Base-by-base conservation (phyloP, 2,113 vertebrate genomes). In the Solenodon paradoxus region DNA sequence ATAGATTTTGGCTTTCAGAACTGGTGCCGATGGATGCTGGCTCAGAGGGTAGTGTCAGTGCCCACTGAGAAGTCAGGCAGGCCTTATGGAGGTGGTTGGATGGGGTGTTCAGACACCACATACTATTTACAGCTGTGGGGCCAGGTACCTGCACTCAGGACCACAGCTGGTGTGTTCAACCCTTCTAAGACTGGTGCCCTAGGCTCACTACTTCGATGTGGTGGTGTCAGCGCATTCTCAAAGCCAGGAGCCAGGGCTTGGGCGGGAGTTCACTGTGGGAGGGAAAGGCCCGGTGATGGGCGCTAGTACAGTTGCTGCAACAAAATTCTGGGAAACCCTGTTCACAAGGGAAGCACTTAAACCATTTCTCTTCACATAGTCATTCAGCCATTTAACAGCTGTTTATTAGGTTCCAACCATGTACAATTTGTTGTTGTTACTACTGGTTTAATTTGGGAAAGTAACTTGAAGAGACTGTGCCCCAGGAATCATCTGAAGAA, bases 301-400 rank as follows among this genome's bases (percentile, higher is more conserved):
- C 0, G 0, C 24, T 51, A 22, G 42, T 45, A 55, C 20, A 17
- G 9, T 1, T 13, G 53, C 22, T 35, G 17, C 24, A 4, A 7
- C 15, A 38, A 35, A 26, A 30, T 40, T 82, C 15, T 5, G 9
- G 26, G 35, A 26, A 6, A 12, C 10, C 10, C 3, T 12, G 2
- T 7, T 71, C 51, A 26, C 0, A 2, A 2, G 10, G 26, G 8
- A 77, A 47, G 30, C 10, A 26, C 24, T 7, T 0, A 1, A 75
- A 42, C 45, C 22, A 47, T 4, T n/a, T 51, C n/a, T 42, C 49
- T 38, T 53, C 63, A 35, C 12, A 45, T n/a, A 11, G 40, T 55
- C 35, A n/a, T 6, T 66, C 13, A 24, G 26, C 40, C 19, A 38
- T 7, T 35, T 42, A 81, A 35, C 32, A 77, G 13, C 2, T 10